phyloP scores from a whole-genome alignment of 2,797 vertebrate species.

The Aratinga solstitialis region DNA sequence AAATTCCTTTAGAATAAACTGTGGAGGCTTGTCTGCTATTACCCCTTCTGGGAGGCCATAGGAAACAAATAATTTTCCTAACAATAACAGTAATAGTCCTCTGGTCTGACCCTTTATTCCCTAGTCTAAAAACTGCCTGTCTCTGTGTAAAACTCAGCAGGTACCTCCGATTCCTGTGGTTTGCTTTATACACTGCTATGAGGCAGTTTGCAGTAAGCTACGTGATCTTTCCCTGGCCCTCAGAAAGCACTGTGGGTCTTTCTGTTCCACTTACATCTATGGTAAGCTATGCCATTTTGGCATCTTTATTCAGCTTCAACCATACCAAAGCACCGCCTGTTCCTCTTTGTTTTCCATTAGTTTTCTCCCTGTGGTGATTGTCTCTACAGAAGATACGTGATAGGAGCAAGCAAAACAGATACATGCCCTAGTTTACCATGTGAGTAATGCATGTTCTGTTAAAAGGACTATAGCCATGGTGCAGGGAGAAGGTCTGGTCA shows the following conservation, averaged over 20 bases:
- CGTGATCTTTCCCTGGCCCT: not conserved
- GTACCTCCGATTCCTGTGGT: not conserved
- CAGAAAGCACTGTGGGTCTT: not conserved
- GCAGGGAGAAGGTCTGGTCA: not conserved
- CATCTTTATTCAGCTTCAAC: not conserved
- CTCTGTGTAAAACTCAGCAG: not conserved
- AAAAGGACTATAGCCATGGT: not conserved
- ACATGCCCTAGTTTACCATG: not conserved
- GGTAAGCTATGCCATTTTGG: not conserved
- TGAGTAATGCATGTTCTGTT: not conserved
- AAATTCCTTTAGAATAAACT: constrained; percentile 33
- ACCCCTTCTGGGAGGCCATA: not conserved
- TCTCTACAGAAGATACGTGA: rapidly evolving
- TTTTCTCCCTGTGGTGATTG: not conserved
- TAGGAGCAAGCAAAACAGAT: not conserved
- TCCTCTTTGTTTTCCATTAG: not conserved
- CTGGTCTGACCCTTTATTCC: not conserved
- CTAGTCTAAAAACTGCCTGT: not conserved
- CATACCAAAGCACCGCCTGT: not conserved
- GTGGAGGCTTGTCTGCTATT: not conserved
- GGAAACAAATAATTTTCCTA: constrained; percentile 51
- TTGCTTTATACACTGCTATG: not conserved
- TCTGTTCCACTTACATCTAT: not conserved
- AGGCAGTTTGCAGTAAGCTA: not conserved
- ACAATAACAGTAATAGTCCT: not conserved